Base-by-base conservation (phyloP, 1,140 invertebrate species). In the Aphaenogaster ashmeadi region DNA sequence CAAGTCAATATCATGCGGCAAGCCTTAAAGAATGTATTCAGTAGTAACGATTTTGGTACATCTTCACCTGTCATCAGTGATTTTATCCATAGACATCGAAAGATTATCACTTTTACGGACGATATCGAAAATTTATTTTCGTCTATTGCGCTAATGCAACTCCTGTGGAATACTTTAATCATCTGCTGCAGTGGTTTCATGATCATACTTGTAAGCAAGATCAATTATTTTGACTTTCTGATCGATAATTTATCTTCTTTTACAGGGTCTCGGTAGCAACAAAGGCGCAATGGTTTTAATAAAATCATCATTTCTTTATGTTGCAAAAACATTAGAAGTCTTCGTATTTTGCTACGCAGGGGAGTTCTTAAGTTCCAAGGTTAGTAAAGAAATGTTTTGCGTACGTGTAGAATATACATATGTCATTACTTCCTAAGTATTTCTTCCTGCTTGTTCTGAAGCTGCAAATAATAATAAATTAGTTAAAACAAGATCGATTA, bases 301-400 rank as follows among this genome's bases (percentile, higher is more conserved):
- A 50, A 88, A 66, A 21, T 52, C 69, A 15, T 11, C 18, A 2
- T 44, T 89, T 1, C 87, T 89, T 77, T 88, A 88, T 3, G 15
- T 62, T 7, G 80, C 66, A 13, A 86, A 85, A 4, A 67, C 56
- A 0, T 15, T 66, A 64, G 86, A 89, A 27, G 88, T 87, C 0
- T 90, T 89, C 21, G 38, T 89, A 44, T 89, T 89, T 18, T 90
- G 74, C 21, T 88, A 77, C 50, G 89, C 81, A 21, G 89, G 89
- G 0, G 87, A 90, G 21, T 78, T 27, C 6, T 67, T 90, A 5
- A 90, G 47, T 18, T 79, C 11, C 13, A 88, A 88, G 74, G 88
- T 88, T 21, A 11, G 66, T 18, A 0, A 66, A 74, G 36, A 50
- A n/a, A 75, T 27, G 4, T 27, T 18, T 11, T 1, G 27, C 27